Conservation (phyloP, 2,113 vertebrate species). For the Aythya baeri region DNA sequence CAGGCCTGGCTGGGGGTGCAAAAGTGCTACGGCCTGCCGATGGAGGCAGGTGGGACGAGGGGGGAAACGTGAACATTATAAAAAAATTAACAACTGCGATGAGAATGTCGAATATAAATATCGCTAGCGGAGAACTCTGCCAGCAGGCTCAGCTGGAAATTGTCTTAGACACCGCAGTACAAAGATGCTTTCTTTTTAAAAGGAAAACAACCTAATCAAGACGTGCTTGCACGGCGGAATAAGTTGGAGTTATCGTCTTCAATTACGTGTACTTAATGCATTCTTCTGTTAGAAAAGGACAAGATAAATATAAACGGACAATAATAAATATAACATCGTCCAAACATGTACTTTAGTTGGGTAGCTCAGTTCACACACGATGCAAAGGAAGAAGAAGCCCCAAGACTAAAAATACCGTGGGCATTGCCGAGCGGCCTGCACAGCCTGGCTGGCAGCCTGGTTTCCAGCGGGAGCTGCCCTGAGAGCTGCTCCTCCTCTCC, state of each 20-base stretch:
- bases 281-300: neutral
- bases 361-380: neutral
- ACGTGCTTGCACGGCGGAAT: neutral
- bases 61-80: neutral
- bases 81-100: neutral
- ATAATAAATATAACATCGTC: neutral
- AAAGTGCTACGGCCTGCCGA: neutral
- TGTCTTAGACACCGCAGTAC: neutral
- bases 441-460: rapidly evolving
- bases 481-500: neutral
- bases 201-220: conserved; percentile 19
- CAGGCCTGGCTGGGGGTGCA: neutral
- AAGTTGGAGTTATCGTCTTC: conserved; percentile 26
- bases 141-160: conserved; percentile 38
- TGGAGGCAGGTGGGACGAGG: neutral
- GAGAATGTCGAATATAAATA: conserved; percentile 11
- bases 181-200: neutral
- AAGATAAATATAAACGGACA: no score
- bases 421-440: neutral
- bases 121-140: neutral
- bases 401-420: neutral
- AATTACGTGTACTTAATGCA: neutral
- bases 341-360: neutral
- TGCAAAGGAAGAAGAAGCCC: rapidly evolving
- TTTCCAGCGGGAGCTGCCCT: rapidly evolving